These are phyloP conservation scores for Napeogenes sylphis DNA, from an alignment of 2,888 invertebrate species.

Conservation along the genomic window DNA sequence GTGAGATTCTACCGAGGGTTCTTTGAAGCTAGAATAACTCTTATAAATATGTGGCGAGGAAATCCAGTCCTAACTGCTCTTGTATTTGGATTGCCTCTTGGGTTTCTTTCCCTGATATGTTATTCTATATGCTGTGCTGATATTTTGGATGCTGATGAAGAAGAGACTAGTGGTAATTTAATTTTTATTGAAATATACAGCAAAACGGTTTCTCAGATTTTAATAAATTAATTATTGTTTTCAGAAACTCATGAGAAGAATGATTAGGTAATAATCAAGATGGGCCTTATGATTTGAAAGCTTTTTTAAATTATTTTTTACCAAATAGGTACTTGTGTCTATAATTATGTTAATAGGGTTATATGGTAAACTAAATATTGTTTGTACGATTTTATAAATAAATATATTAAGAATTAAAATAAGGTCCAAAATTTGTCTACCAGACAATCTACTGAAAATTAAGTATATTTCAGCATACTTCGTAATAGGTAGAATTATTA, in stretches of 20 bases:
- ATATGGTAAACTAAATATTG: not conserved
- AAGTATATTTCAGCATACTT: too few species aligned
- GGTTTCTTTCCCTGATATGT: constrained; percentile 94
- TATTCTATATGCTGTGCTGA: constrained; percentile 98
- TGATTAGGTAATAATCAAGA: constrained; percentile 45
- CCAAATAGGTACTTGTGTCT: too few species aligned
- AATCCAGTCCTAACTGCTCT: constrained; percentile 96
- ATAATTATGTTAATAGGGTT: not conserved
- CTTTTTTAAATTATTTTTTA: too few species aligned
- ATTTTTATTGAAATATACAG: constrained; percentile 1
- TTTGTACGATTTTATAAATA: constrained; percentile 1
- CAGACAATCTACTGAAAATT: too few species aligned
- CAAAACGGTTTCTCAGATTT: constrained; percentile 1
- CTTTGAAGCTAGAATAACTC: constrained; percentile 88
- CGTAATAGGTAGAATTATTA: too few species aligned
- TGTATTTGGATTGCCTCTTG: constrained; percentile 94
- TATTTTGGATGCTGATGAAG: constrained; percentile 93
- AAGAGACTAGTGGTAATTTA: constrained; percentile 73
- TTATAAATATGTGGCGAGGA: constrained; percentile 92
- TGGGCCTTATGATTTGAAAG: too few species aligned
- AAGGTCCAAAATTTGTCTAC: too few species aligned
- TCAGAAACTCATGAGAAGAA: constrained; percentile 74
- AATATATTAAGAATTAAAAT: constrained; percentile 1
- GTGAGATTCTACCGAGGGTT: constrained; percentile 87
- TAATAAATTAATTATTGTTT: constrained; percentile 39